Evolutionary conservation across 2,888 invertebrate species (phyloP).

Genomic region (Mythimna albipuncta): DNA sequence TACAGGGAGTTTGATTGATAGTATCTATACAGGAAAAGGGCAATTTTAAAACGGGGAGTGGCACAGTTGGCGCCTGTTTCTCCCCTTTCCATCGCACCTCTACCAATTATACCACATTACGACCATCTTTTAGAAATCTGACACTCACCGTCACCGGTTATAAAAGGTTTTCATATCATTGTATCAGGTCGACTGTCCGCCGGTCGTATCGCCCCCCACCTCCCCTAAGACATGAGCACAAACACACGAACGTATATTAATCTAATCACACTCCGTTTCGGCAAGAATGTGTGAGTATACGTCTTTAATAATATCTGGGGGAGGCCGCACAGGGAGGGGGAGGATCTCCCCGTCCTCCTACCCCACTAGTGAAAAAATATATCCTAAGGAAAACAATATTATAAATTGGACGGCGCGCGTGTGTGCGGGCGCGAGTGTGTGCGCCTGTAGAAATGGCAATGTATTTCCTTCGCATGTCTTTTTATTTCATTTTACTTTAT

Average conservation of each 20-base stretch:
- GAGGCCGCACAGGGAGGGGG: slow-evolving; percentile 63
- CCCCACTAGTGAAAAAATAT: slow-evolving; percentile 90
- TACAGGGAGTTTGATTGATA: slow-evolving; percentile 30
- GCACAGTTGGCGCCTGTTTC: not conserved
- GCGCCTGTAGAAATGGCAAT: slow-evolving; percentile 74
- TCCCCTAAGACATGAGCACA: slow-evolving; percentile 65
- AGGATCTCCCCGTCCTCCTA: slow-evolving; percentile 65
- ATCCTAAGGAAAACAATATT: slow-evolving; percentile 90
- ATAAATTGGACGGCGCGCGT: slow-evolving; percentile 86
- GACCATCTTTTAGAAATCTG: slow-evolving; percentile 61
- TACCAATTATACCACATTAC: slow-evolving; percentile 51
- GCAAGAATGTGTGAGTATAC: slow-evolving; percentile 89
- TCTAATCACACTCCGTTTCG: slow-evolving; percentile 89
- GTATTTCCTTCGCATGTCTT: slow-evolving; percentile 82
- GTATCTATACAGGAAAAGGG: slow-evolving; percentile 4
- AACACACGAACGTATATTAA: slow-evolving; percentile 85
- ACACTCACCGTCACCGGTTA: slow-evolving; percentile 63
- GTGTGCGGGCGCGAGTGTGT: slow-evolving; percentile 81
- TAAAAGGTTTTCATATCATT: slow-evolving; percentile 69
- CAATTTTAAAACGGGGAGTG: slow-evolving; percentile 26
- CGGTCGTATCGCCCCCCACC: slow-evolving; percentile 61
- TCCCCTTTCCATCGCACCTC: not conserved
- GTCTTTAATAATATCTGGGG: slow-evolving; percentile 91
- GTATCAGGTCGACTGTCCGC: slow-evolving; percentile 70
- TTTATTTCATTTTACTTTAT: slow-evolving; percentile 88